Base-by-base conservation (phyloP, 2,888 invertebrate genomes). In the Cotesia congregata region DNA sequence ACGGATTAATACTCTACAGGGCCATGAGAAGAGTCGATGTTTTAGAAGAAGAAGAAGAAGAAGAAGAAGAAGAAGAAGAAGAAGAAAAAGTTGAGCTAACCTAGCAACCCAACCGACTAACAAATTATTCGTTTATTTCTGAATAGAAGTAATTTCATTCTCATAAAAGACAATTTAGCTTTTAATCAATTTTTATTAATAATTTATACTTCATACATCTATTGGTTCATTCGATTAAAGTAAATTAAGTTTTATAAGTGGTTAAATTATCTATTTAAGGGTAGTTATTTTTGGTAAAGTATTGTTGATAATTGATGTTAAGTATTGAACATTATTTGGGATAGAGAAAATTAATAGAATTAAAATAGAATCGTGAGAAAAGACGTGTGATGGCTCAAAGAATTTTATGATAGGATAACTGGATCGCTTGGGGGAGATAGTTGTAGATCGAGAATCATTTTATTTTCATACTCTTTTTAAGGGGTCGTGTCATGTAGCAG, bases 401-500 rank as follows among this genome's bases (percentile, higher is more conserved):
- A 15, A 12, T 20, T 50, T 65, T 30, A 9, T 15, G 38, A 67
- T 30, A 12, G 38, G 40, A 40, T 68, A 5, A 20, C 12, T 50
- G 50, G 30, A 67, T 67, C 30, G 30, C 38, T 67, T 38, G 67
- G 30, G 15, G 6, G 38, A 67, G 1, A 67, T 70, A 70, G n/a
- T 59, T 70, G 59, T 70, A 59, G 50, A 41, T 70, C 59, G 30
- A 70, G 70, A 70, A 70, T 70, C 20, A 50, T 68, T 20, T 17
- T 50, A 50, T 50, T 50, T 50, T 50, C 9, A 12, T 50, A 12
- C 12, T 68, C 50, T 15, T 50, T 17, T 12, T 15, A 50, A 60
- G 41, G 70, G 70, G 70, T 70, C 70, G 50, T 70, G 50, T 50
- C 70, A 70, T 70, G 50, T 50, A 70, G 60, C 70, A 70, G 59